phyloP scores from a whole-genome alignment of 2,888 invertebrate genomes.

The Craniophora ligustri region DNA sequence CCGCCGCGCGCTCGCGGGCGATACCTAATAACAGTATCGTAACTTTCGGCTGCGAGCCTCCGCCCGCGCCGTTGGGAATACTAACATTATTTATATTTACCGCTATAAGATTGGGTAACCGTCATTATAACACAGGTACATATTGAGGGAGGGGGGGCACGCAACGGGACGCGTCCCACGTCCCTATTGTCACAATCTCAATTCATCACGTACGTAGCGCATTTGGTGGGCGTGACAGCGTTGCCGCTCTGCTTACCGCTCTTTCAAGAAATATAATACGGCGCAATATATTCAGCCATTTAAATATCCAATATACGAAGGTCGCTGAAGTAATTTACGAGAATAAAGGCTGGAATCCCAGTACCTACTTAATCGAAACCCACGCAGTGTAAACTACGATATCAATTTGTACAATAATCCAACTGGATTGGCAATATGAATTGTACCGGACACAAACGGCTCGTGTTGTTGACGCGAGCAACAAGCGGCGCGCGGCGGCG shows the following conservation, averaged over 20 bases:
- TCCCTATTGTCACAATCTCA: slow-evolving; percentile 15
- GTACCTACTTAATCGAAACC: no score
- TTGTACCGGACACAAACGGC: background rate
- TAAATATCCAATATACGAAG: no score
- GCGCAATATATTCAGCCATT: no score
- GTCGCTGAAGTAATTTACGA: no score
- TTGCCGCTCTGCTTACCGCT: no score
- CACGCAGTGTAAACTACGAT: no score
- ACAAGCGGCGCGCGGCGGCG: background rate
- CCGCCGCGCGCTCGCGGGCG: slow-evolving; percentile 7
- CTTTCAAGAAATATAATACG: no score
- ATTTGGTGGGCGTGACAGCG: background rate
- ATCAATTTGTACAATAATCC: no score
- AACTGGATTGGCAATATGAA: no score
- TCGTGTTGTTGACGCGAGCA: background rate
- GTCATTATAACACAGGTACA: background rate
- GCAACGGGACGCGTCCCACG: background rate
- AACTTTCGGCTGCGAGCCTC: slow-evolving; percentile 12
- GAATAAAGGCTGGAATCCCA: no score
- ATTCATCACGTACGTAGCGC: slow-evolving; percentile 7
- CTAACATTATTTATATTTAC: slow-evolving; percentile 37
- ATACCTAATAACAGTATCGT: slow-evolving; percentile 32
- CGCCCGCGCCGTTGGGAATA: slow-evolving; percentile 18
- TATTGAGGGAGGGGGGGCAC: no score
- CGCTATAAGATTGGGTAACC: slow-evolving; percentile 15